Evolutionary conservation across 2,888 invertebrate genomes (phyloP).

Genomic region (Tholera decimalis): DNA sequence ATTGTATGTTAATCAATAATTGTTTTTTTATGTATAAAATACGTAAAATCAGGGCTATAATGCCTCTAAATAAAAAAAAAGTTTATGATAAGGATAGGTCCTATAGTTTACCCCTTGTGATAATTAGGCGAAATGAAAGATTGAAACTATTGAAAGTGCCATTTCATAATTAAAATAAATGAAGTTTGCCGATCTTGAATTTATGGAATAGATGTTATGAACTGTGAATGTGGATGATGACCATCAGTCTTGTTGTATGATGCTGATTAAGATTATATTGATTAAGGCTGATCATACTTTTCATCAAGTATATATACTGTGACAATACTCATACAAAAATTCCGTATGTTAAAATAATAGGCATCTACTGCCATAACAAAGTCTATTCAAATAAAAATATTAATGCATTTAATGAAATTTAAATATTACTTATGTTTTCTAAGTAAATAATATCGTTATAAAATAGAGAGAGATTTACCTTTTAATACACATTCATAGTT

Average conservation of each 20-base stretch:
- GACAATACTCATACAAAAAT: too few relatives aligned
- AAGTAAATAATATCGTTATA: constrained; percentile 1
- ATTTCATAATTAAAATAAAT: constrained; percentile 72
- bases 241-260: neutral
- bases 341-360: neutral
- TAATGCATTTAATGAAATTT: constrained; percentile 10
- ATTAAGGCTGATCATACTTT: neutral
- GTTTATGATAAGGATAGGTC: constrained; percentile 56
- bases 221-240: constrained; percentile 45
- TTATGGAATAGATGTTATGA: constrained; percentile 43
- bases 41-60: constrained; percentile 52
- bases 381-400: neutral
- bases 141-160: constrained; percentile 84
- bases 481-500: constrained; percentile 36
- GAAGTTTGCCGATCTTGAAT: constrained; percentile 55
- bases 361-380: neutral
- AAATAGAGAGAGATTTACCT: constrained; percentile 10
- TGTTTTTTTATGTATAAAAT: constrained; percentile 60
- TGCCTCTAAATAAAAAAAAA: constrained; percentile 52
- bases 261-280: neutral
- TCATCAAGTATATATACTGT: too few relatives aligned
- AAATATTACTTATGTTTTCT: constrained; percentile 6
- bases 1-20: constrained; percentile 61
- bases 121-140: constrained; percentile 80
- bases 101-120: constrained; percentile 78